Percentiles rank a stretch among this genome's conserved stretches.
Evolutionary conservation across 2,888 invertebrate species (phyloP).

Genomic region (Drosophila mercatorum): DNA sequence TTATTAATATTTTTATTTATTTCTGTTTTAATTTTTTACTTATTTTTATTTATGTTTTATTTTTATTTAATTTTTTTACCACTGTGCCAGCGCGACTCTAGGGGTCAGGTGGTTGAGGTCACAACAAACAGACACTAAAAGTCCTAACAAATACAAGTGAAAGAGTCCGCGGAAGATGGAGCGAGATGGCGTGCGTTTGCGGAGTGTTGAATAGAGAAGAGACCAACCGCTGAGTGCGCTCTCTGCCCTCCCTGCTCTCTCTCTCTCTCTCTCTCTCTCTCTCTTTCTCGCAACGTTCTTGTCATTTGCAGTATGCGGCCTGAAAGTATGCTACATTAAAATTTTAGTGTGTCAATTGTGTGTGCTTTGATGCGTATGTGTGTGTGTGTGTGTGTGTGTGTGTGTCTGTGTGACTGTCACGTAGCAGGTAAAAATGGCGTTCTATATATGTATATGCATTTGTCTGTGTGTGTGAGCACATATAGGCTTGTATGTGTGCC

Average conservation of each 20-base stretch:
- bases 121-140: constrained; percentile 70
- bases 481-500: constrained; percentile 35
- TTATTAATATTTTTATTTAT: not conserved
- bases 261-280: constrained; percentile 14
- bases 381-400: constrained; percentile 11
- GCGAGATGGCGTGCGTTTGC: constrained; percentile 2
- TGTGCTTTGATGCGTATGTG: constrained; percentile 28
- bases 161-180: constrained; percentile 7
- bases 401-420: constrained; percentile 2
- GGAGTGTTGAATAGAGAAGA: constrained; percentile 10
- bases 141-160: constrained; percentile 40
- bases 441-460: constrained; percentile 9
- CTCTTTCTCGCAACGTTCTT: constrained; percentile 38
- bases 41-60: not conserved
- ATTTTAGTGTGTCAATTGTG: constrained; percentile 79
- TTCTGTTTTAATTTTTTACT: not conserved
- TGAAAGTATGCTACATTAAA: constrained; percentile 79
- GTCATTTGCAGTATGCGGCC: constrained; percentile 70
- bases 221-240: constrained; percentile 5
- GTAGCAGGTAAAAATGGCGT: constrained; percentile 1
- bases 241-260: not conserved
- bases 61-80: constrained; percentile 4
- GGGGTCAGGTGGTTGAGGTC: constrained; percentile 77
- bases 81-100: constrained; percentile 49
- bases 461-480: constrained; percentile 20